These are phyloP conservation scores for Abscondita cerata DNA, from an alignment of 2,888 invertebrate genomes.

Conservation along the genomic window DNA sequence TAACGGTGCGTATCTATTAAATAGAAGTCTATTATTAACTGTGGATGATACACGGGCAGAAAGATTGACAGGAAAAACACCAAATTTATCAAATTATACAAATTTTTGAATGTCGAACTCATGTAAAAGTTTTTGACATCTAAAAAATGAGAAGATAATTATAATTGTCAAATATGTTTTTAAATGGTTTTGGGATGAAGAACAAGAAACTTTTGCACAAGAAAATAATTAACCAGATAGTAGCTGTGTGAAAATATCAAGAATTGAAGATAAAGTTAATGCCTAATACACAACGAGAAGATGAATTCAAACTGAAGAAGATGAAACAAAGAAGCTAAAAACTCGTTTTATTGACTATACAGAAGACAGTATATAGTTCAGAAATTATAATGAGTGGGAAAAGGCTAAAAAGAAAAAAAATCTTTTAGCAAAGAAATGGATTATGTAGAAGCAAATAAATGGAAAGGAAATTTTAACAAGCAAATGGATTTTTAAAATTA, in stretches of 20 bases:
- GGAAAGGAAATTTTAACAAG: not conserved
- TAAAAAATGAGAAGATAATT: not conserved
- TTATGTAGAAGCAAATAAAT: not conserved
- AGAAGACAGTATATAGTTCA: not conserved
- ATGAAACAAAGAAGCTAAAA: not conserved
- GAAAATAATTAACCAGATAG: not conserved
- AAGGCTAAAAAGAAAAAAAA: not conserved
- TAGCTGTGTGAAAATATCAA: not conserved
- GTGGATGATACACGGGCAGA: not conserved
- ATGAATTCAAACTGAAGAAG: not conserved
- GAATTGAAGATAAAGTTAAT: not conserved
- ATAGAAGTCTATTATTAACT: constrained; percentile 24
- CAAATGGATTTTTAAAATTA: too few species aligned
- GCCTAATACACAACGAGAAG: too few species aligned
- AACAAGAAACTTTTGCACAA: not conserved
- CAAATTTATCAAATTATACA: too few species aligned
- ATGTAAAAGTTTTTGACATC: not conserved
- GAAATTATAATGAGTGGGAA: not conserved
- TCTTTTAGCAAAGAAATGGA: not conserved
- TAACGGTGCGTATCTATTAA: constrained; percentile 41
- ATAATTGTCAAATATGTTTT: not conserved
- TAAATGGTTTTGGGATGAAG: not conserved
- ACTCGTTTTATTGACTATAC: not conserved
- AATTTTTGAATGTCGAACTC: too few species aligned
- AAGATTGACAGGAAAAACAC: not conserved